Percentiles rank a stretch among this genome's conserved stretches.
phyloP scores from a whole-genome alignment of 2,797 vertebrate species.

The Hafferia zeledoni region DNA sequence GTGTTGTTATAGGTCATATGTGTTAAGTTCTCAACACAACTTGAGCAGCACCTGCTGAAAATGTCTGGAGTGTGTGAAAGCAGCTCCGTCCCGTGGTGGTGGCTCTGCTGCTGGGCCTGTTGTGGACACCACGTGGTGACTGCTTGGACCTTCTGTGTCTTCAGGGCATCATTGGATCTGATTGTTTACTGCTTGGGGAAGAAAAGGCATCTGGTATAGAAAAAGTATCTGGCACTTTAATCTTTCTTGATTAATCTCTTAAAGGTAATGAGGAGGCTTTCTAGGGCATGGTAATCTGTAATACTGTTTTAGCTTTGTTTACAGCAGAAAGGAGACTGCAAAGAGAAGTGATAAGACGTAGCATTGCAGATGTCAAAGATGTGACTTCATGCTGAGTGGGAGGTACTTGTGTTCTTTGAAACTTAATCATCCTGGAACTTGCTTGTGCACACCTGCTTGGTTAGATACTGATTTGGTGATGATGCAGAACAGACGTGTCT shows the following conservation, averaged over 20 bases:
- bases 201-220: slow-evolving; percentile 41
- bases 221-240: slow-evolving; percentile 46
- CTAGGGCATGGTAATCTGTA: slow-evolving; percentile 43
- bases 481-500: neutral
- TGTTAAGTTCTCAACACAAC: neutral
- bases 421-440: neutral
- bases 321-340: slow-evolving; percentile 12
- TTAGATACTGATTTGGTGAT: neutral
- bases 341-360: neutral
- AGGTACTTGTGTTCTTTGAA: slow-evolving; percentile 9
- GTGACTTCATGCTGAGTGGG: neutral
- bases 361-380: neutral
- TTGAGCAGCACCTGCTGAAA: neutral
- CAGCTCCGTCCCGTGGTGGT: fast-evolving
- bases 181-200: neutral
- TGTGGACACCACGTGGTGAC: fast-evolving
- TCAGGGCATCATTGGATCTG: neutral
- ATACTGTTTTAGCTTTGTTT: slow-evolving; percentile 52
- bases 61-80: neutral
- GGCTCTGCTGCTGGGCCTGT: fast-evolving
- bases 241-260: slow-evolving; percentile 63
- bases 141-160: neutral
- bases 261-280: slow-evolving; percentile 46
- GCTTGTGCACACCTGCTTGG: neutral
- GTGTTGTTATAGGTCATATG: neutral